These are phyloP conservation scores for Erpetoichthys calabaricus DNA, from an alignment of 2,797 vertebrate species.

Conservation along the genomic window DNA sequence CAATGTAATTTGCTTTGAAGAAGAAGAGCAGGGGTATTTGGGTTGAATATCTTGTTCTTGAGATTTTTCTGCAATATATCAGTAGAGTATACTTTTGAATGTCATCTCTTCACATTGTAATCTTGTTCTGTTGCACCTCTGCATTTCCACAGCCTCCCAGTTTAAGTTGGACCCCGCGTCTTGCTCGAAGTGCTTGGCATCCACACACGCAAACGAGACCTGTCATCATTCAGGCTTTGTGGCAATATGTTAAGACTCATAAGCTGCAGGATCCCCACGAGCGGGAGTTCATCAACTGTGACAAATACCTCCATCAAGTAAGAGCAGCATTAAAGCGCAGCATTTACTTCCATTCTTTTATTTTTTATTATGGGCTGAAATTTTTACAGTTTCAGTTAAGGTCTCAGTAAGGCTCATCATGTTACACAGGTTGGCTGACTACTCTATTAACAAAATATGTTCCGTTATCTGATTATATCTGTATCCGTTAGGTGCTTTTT, in stretches of 20 bases:
- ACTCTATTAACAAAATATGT: too few species aligned
- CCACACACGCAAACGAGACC: constrained; percentile 97
- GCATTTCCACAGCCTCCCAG: constrained; percentile 66
- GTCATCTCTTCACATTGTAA: too few species aligned
- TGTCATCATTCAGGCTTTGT: constrained; percentile 94
- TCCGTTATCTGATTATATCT: too few species aligned
- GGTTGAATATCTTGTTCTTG: too few species aligned
- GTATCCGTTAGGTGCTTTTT: too few species aligned
- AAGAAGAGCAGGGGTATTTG: too few species aligned
- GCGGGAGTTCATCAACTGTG: constrained; percentile 92
- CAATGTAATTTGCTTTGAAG: too few species aligned
- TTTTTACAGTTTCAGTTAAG: background rate
- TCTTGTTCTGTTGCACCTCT: background rate
- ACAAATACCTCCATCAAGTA: constrained; percentile 97
- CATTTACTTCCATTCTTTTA: background rate
- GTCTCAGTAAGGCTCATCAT: background rate
- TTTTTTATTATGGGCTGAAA: background rate
- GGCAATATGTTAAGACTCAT: constrained; percentile 99
- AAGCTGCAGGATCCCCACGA: constrained; percentile 96
- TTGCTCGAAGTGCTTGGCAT: constrained; percentile 79
- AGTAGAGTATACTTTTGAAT: too few species aligned
- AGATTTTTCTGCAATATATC: too few species aligned
- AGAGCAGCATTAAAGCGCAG: background rate
- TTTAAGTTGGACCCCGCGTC: constrained; percentile 92
- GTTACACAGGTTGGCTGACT: background rate